Evolutionary conservation across 2,797 vertebrate species (phyloP).

Genomic region (Xyrichtys novacula): DNA sequence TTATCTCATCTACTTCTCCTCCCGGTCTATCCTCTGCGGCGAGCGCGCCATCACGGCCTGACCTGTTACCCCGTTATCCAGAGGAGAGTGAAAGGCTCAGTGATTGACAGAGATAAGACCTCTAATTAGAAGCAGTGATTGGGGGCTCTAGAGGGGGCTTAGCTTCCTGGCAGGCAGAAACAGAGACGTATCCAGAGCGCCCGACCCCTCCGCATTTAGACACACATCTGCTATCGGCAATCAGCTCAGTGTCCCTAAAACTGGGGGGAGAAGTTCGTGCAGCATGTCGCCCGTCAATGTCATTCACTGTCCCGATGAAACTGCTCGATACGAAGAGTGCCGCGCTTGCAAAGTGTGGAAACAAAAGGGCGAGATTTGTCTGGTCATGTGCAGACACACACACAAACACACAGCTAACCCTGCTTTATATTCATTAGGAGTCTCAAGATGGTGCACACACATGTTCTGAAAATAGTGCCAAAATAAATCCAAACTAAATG

Average conservation of each 20-base stretch:
- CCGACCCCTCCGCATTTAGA: slow-evolving; percentile 76
- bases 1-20: slow-evolving; percentile 5
- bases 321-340: slow-evolving; percentile 52
- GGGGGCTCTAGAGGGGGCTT: slow-evolving; percentile 71
- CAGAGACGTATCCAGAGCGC: slow-evolving; percentile 68
- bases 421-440: slow-evolving; percentile 44
- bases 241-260: slow-evolving; percentile 74
- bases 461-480: slow-evolving; percentile 16
- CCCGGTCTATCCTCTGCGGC: slow-evolving; percentile 35
- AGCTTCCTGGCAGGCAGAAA: slow-evolving; percentile 77
- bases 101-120: slow-evolving; percentile 82
- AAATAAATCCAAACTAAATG: slow-evolving; percentile 14
- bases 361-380: not conserved
- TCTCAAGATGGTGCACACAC: slow-evolving; percentile 13
- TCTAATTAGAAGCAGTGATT: slow-evolving; percentile 81
- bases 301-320: slow-evolving; percentile 78
- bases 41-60: slow-evolving; percentile 22
- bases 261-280: slow-evolving; percentile 48
- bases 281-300: slow-evolving; percentile 76
- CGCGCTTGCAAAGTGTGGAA: slow-evolving; percentile 23
- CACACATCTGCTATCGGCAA: slow-evolving; percentile 82
- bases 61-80: slow-evolving; percentile 55
- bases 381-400: not conserved
- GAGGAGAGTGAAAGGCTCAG: slow-evolving; percentile 62
- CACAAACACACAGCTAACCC: not conserved